phyloP scores from a whole-genome alignment of 2,797 vertebrate genomes.

The Sebastes matsubarae region DNA sequence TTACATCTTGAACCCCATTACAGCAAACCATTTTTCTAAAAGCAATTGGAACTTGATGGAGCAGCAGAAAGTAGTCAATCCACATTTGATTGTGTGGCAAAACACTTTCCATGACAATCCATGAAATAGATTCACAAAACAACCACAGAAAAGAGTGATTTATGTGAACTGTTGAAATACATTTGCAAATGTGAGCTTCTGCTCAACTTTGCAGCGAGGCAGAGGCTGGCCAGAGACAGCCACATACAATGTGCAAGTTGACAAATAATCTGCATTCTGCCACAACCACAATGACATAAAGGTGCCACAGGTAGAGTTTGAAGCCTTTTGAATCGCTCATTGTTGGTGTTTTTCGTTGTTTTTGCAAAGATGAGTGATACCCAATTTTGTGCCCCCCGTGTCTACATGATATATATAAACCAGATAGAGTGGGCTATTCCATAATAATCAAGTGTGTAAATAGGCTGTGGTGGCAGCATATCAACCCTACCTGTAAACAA shows the following conservation, averaged over 20 bases:
- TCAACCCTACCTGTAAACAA: conserved; percentile 41
- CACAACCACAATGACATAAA: neutral
- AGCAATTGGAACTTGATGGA: neutral
- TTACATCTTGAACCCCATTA: neutral
- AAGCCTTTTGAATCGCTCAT: neutral
- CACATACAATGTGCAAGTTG: neutral
- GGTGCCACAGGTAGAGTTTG: neutral
- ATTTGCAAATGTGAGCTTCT: neutral
- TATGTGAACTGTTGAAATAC: neutral
- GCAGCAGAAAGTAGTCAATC: neutral
- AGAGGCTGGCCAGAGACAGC: neutral
- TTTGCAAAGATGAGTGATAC: neutral
- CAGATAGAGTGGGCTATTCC: neutral
- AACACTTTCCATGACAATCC: neutral
- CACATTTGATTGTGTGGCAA: neutral
- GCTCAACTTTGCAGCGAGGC: neutral
- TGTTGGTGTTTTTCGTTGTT: neutral
- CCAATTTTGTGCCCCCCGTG: neutral
- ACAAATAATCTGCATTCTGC: neutral
- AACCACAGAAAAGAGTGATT: neutral
- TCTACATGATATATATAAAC: conserved; percentile 2
- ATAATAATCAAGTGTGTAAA: conserved; percentile 40
- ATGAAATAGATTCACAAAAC: neutral
- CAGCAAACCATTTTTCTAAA: neutral
- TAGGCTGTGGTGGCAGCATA: conserved; percentile 35